Evolutionary conservation across 2,888 invertebrate genomes (phyloP), one percentile per base, ranked within the genome.

Genomic region (Peribatodes rhomboidaria): DNA sequence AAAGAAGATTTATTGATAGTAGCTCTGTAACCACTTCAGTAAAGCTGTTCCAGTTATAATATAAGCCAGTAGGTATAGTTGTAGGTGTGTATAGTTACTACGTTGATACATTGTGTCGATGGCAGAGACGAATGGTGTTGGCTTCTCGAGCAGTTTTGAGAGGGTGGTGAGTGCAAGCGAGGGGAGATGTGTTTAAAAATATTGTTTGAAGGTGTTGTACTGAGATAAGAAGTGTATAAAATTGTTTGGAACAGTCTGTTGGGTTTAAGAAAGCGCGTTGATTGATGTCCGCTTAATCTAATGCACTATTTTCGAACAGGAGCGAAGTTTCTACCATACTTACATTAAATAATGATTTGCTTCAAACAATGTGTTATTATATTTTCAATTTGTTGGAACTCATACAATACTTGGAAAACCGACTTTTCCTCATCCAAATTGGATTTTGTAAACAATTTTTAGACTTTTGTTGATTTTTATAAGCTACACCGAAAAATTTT

Each of bases 51-150:
- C 22, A 46, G 22, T 22, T 22, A 22, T 22, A 22, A n/a, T n/a
- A 16, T 4, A 3, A 7, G 8, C 20, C 46, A 22, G 20, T 20
- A 9, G 1, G 11, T 16, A 16, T 2, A 7, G n/a, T 3, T 16
- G 8, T n/a, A 13, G 67, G 69, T 71, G 70, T 69, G 65, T 65
- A 67, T 4, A n/a, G 52, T 3, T 37, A 11, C 35, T 22, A 31
- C 16, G 39, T n/a, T 54, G 65, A 58, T 61, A 49, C 58, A 58
- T 37, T 39, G 61, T 61, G 57, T 33, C 54, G 66, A 13, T 66
- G 66, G 61, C 66, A 66, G 57, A 58, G 66, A 66, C 58, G 58
- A 49, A 66, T 66, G 61, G 37, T 42, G 53, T 39, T 49, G 41
- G 33, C 47, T 42, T 6, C 27, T 22, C 22, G 42, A 37, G 35